These are phyloP conservation scores for Pantherophis alleghaniensis DNA, from an alignment of 2,797 vertebrate species.

Conservation along the genomic window DNA sequence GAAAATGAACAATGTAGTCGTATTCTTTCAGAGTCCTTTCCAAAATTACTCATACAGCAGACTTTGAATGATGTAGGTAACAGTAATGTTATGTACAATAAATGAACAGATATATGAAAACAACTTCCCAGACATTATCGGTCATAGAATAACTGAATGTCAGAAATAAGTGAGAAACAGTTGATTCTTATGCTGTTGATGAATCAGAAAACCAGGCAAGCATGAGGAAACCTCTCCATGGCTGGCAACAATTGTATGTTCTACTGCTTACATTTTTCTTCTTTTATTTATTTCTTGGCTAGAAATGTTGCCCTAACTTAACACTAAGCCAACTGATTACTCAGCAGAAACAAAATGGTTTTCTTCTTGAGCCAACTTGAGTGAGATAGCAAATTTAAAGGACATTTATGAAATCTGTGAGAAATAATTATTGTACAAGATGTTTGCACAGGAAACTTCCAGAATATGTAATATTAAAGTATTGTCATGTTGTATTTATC, in stretches of 20 bases:
- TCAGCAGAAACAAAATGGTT: background rate
- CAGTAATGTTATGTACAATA: conserved; percentile 18
- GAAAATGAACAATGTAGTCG: background rate
- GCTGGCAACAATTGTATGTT: background rate
- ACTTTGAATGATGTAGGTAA: background rate
- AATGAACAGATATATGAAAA: conserved; percentile 22
- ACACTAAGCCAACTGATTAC: background rate
- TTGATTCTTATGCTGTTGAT: background rate
- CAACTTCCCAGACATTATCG: conserved; percentile 12
- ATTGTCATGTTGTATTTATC: background rate
- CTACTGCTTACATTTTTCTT: background rate
- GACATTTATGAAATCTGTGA: background rate
- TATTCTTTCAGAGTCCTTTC: background rate
- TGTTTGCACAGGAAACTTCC: background rate
- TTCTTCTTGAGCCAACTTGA: background rate
- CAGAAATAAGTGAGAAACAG: background rate
- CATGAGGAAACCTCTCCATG: conserved; percentile 6
- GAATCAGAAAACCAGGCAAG: background rate
- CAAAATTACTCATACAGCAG: conserved; percentile 10
- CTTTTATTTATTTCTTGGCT: conserved; percentile 8
- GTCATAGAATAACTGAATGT: background rate
- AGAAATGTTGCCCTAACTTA: conserved; percentile 1
- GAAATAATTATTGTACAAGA: background rate
- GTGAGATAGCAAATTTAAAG: background rate
- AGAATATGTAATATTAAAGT: background rate